Evolutionary conservation across 2,888 invertebrate genomes (phyloP), one percentile per base, ranked within the genome.

Genomic region (Cosmia trapezina): DNA sequence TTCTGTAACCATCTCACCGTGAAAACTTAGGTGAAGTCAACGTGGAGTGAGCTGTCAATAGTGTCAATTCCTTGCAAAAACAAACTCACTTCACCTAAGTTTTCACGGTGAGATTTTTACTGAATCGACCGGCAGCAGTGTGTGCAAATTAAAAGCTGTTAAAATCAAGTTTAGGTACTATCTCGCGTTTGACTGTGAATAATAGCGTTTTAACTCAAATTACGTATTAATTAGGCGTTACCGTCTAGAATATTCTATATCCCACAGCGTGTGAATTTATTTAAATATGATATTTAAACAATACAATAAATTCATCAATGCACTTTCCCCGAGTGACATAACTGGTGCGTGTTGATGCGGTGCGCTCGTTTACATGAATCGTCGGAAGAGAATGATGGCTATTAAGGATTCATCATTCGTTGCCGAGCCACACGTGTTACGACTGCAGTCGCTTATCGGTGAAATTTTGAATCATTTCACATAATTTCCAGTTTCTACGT

Each of bases 301-400:
- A 90, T 89, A 89, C 89, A 91, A 90, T 89, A 90, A 88, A 87
- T 89, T 89, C 54, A 91, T 91, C 89, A 91, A 93, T 93, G 92
- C 91, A 90, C 95, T 96, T 95, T 96, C 95, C 90, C 92, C 89
- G 60, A 51, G 83, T 94, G 93, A 94, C 90, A 93, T 88, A 95
- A 95, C 84, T 76, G 80, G 82, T 89, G 91, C 90, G 91, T 90
- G 93, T 91, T 90, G 91, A 89, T 92, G 91, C 88, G 91, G 90
- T 89, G 90, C 87, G 88, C 89, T 91, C 91, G 92, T 92, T 93
- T 91, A 91, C 92, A 90, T 90, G 91, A 91, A 88, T 84, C 86
- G 87, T 89, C 89, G 88, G 89, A 91, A 92, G 92, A 91, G 87
- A 87, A 88, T 84, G 85, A 88, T 83, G 79, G 82, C 88, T 88